phyloP scores from a whole-genome alignment of 2,888 invertebrate species.

The Junonia oenone region DNA sequence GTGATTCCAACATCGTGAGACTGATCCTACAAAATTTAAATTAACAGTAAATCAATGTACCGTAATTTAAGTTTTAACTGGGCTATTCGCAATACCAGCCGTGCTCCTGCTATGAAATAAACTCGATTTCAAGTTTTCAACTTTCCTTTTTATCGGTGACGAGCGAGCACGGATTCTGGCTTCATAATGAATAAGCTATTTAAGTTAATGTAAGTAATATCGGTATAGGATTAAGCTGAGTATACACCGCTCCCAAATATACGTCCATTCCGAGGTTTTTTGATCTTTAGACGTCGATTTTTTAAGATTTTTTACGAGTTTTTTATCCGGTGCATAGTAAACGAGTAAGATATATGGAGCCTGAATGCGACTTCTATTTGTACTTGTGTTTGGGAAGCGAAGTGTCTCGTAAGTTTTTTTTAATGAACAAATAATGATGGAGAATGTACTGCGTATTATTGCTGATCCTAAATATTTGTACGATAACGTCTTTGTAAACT shows the following conservation, averaged over 20 bases:
- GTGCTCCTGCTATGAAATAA: constrained; percentile 20
- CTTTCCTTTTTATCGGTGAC: constrained; percentile 1
- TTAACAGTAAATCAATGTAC: constrained; percentile 37
- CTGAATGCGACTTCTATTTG: constrained; percentile 30
- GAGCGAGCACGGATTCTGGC: constrained; percentile 48
- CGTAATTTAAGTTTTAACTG: constrained; percentile 54
- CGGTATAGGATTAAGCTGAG: constrained; percentile 36
- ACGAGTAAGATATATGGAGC: constrained; percentile 35
- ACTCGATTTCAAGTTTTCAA: neutral
- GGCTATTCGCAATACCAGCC: constrained; percentile 67
- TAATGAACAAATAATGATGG: constrained; percentile 41
- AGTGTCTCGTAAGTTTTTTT: constrained; percentile 16
- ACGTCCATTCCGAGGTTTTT: constrained; percentile 58
- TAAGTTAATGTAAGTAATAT: constrained; percentile 61
- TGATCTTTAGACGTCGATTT: constrained; percentile 37
- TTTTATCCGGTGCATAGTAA: constrained; percentile 40
- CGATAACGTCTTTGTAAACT: constrained; percentile 78
- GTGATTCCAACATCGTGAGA: constrained; percentile 44
- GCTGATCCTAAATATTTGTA: constrained; percentile 67
- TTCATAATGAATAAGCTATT: constrained; percentile 50
- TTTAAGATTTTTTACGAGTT: constrained; percentile 32
- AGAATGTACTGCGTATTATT: constrained; percentile 42
- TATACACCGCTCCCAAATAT: constrained; percentile 41
- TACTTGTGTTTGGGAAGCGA: constrained; percentile 39
- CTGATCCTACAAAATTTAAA: constrained; percentile 47